phyloP scores from a whole-genome alignment of 2,888 invertebrate species.

The Lobophora halterata region DNA sequence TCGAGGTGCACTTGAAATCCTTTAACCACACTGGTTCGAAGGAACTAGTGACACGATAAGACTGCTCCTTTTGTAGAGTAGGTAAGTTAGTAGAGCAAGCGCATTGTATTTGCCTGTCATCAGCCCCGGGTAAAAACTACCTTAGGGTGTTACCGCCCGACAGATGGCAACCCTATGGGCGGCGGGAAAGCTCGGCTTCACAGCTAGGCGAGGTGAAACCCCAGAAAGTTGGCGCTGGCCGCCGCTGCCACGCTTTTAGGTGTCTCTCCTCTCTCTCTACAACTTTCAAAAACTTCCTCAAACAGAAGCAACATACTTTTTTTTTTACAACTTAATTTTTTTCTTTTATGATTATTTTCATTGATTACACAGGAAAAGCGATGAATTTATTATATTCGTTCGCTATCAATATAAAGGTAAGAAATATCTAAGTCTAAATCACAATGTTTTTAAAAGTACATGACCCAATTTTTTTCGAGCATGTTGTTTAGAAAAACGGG shows the following conservation, averaged over 20 bases:
- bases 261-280: conserved; percentile 25
- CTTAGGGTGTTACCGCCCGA: conserved; percentile 14
- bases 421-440: conserved; percentile 6
- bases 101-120: no score
- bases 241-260: conserved; percentile 53
- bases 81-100: no score
- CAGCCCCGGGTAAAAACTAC: no score
- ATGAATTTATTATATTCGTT: no score
- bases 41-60: no score
- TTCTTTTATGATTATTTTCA: conserved; percentile 13
- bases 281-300: conserved; percentile 36
- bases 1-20: no score
- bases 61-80: no score
- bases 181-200: conserved; percentile 67
- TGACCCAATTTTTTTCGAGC: conserved; percentile 2
- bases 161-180: conserved; percentile 44
- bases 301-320: conserved; percentile 14
- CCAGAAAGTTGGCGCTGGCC: conserved; percentile 45
- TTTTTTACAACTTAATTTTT: conserved; percentile 9
- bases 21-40: no score
- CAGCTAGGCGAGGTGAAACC: conserved; percentile 63
- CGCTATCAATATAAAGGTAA: no score
- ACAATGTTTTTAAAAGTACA: conserved; percentile 1
- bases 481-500: conserved; percentile 3
- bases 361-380: conserved; percentile 11